Percentiles rank a stretch among this genome's conserved stretches.
Conservation (phyloP, 1,140 invertebrate species). For the Hycleus cichorii region DNA sequence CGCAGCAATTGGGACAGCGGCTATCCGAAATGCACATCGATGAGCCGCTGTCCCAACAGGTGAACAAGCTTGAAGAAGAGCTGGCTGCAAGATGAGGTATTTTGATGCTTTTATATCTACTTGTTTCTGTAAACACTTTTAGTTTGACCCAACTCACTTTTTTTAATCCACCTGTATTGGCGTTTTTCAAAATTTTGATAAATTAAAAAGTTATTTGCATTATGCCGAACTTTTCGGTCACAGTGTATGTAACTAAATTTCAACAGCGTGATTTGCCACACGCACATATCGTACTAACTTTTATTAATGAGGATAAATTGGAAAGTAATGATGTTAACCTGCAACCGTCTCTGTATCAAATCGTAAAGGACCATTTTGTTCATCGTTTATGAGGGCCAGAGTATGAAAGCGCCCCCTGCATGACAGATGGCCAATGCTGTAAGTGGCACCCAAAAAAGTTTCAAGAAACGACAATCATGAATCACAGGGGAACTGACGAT, state of each 20-base stretch:
- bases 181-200: no score
- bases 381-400: conserved; percentile 23
- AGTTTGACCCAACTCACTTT: no score
- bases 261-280: conserved; percentile 10
- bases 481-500: background rate
- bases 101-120: no score
- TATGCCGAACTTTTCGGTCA: no score
- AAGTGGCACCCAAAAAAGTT: background rate
- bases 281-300: background rate
- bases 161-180: no score
- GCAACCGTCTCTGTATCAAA: conserved; percentile 40
- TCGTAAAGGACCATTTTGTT: conserved; percentile 42
- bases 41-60: no score
- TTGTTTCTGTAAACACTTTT: no score
- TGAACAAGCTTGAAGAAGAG: no score
- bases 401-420: conserved; percentile 7
- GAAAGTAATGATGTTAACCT: conserved; percentile 15
- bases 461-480: background rate
- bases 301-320: background rate
- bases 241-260: conserved; percentile 13
- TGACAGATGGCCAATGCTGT: conserved; percentile 8
- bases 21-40: no score
- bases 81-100: no score
- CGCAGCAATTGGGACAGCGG: no score
- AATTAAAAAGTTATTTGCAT: no score